phyloP scores from a whole-genome alignment of 2,113 vertebrate genomes.

The Elachura formosa region DNA sequence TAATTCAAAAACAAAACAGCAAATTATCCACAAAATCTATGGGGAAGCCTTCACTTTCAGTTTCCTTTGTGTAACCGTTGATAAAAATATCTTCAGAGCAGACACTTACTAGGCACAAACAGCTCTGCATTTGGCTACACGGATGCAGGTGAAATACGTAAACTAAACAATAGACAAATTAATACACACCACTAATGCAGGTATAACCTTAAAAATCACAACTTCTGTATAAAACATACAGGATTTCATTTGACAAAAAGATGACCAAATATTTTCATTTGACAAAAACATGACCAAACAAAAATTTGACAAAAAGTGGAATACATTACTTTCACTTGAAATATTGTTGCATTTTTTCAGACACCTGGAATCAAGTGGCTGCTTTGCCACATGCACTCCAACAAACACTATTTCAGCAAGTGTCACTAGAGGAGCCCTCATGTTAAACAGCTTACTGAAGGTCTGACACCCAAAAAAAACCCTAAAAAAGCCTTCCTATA shows the following conservation, averaged over 20 bases:
- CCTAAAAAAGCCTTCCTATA: background rate
- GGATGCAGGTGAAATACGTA: background rate
- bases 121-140: background rate
- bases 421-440: background rate
- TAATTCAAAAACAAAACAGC: background rate
- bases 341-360: background rate
- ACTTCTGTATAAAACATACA: background rate
- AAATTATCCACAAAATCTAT: background rate
- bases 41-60: background rate
- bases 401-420: background rate
- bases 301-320: no score
- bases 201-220: background rate
- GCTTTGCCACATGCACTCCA: background rate
- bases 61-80: background rate
- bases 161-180: background rate
- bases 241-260: background rate
- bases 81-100: background rate
- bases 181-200: background rate
- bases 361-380: background rate
- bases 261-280: no score
- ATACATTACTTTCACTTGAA: background rate
- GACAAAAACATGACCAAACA: no score
- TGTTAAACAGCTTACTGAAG: background rate
- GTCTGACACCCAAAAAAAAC: background rate
- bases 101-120: background rate